phyloP scores from a whole-genome alignment of 2,888 invertebrate genomes.

The Lasiommata megera region DNA sequence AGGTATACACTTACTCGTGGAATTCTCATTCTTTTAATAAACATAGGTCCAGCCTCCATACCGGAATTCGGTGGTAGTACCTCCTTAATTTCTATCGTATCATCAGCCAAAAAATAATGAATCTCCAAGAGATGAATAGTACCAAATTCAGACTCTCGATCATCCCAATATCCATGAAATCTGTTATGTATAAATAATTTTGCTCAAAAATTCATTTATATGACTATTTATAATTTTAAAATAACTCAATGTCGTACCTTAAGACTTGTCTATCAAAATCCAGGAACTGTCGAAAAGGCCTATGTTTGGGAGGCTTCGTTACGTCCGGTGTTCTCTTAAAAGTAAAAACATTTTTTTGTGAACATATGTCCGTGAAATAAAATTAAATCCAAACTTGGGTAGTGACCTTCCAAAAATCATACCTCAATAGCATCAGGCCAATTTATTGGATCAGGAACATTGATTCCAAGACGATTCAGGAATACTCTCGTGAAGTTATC shows the following conservation, averaged over 20 bases:
- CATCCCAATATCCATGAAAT: slow-evolving; percentile 96
- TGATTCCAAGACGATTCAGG: slow-evolving; percentile 90
- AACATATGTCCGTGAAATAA: not conserved
- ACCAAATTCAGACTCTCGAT: slow-evolving; percentile 88
- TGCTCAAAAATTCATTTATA: not conserved
- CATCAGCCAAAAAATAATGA: slow-evolving; percentile 92
- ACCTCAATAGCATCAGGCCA: slow-evolving; percentile 68
- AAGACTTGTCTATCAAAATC: slow-evolving; percentile 88
- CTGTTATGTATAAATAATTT: slow-evolving; percentile 58
- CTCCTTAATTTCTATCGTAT: slow-evolving; percentile 94
- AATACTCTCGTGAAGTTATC: slow-evolving; percentile 94
- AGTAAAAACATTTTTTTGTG: not conserved
- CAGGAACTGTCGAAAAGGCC: slow-evolving; percentile 89
- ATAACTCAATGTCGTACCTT: slow-evolving; percentile 48
- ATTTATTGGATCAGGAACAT: slow-evolving; percentile 85
- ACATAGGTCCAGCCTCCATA: slow-evolving; percentile 85
- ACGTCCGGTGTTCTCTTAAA: slow-evolving; percentile 60
- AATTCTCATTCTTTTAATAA: slow-evolving; percentile 87
- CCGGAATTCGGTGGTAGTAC: slow-evolving; percentile 85
- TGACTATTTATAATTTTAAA: not conserved
- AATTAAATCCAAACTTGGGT: not conserved
- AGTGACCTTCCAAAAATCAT: too few relatives aligned
- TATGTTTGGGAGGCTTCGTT: slow-evolving; percentile 68
- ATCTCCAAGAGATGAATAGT: slow-evolving; percentile 89
- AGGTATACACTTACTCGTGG: slow-evolving; percentile 83